Base-by-base conservation (phyloP, 2,888 invertebrate genomes). In the Apantesis nais region DNA sequence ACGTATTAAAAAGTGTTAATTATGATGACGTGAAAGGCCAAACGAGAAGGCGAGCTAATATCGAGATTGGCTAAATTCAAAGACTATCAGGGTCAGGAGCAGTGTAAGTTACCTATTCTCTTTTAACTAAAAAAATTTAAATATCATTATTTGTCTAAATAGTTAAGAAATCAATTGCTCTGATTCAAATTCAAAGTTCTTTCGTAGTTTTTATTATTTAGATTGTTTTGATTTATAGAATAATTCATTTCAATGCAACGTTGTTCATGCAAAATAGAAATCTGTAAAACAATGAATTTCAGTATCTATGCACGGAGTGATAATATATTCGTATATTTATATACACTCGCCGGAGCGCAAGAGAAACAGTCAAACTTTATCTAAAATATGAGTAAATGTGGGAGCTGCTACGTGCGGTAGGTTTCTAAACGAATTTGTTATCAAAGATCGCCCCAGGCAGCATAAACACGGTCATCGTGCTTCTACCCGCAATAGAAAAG, bases 361-460 rank as follows among this genome's bases (percentile, higher is more conserved):
- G 83, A 88, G 88, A 85, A 91, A 90, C 89, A 92, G 90, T 90
- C 89, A 90, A 93, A 93, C 86, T 88, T 89, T 93, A 92, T 92
- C 91, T 92, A 88, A 92, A 92, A 92, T 93, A 93, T 91, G 92
- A 92, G 91, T 88, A 88, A 89, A 90, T 90, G 87, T 81, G 87
- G 83, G 86, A 83, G 85, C 77, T 79, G 83, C 82, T 91, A 91
- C 90, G 92, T 93, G 93, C 88, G 92, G 91, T 89, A 85, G 88
- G 88, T 58, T 85, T 91, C 90, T 91, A 85, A 93, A 93, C 91
- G 92, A 93, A 93, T 93, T 93, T 92, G 89, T 91, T 93, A 93
- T 92, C 91, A 93, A 91, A 92, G 90, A 92, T 91, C 87, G 85
- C 86, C 87, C 76, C 84, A 83, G 81, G 85, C 84, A 82, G 78